Percentiles rank a stretch among this genome's conserved stretches.
Evolutionary conservation across 2,888 invertebrate genomes (phyloP).

Genomic region (Dendrolimus pini): DNA sequence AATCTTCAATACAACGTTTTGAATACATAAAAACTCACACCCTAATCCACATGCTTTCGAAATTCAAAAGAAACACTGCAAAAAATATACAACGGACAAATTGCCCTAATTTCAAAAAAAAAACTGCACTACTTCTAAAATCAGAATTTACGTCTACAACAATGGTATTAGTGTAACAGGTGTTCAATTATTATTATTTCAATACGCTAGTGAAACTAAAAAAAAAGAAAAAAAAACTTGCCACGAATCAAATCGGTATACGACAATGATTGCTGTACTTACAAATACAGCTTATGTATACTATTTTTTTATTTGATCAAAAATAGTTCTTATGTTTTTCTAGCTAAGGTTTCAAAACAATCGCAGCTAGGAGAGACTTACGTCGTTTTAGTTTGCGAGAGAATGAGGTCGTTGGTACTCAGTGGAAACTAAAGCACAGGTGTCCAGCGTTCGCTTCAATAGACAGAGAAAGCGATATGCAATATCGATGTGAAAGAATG

Average conservation of each 20-base stretch:
- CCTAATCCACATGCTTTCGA: neutral
- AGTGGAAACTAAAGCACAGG: slow-evolving; percentile 77
- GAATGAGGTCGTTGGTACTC: slow-evolving; percentile 75
- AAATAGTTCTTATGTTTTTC: slow-evolving; percentile 16
- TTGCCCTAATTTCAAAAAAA: slow-evolving; percentile 20
- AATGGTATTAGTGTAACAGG: slow-evolving; percentile 64
- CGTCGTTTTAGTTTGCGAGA: slow-evolving; percentile 37
- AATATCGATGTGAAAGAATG: slow-evolving; percentile 34
- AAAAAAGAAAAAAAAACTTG: slow-evolving; percentile 46
- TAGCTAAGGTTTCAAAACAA: too few species aligned
- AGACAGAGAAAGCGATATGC: slow-evolving; percentile 42
- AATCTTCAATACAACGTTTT: neutral
- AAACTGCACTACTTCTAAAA: slow-evolving; percentile 37
- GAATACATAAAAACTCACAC: neutral
- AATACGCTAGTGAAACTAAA: slow-evolving; percentile 59
- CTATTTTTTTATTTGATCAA: slow-evolving; percentile 28
- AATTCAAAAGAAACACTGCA: slow-evolving; percentile 13
- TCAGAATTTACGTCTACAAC: slow-evolving; percentile 48
- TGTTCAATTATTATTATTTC: slow-evolving; percentile 68
- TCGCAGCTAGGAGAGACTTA: slow-evolving; percentile 16
- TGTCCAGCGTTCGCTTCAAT: slow-evolving; percentile 70
- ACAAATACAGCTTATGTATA: slow-evolving; percentile 64
- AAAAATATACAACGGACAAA: slow-evolving; percentile 1
- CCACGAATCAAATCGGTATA: slow-evolving; percentile 74
- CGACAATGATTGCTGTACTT: slow-evolving; percentile 71